A percentile compares a stretch with the other conserved stretches of the same genome.
Evolutionary conservation across 2,888 invertebrate species (phyloP).

Genomic region (Rhaphigaster nebulosa): DNA sequence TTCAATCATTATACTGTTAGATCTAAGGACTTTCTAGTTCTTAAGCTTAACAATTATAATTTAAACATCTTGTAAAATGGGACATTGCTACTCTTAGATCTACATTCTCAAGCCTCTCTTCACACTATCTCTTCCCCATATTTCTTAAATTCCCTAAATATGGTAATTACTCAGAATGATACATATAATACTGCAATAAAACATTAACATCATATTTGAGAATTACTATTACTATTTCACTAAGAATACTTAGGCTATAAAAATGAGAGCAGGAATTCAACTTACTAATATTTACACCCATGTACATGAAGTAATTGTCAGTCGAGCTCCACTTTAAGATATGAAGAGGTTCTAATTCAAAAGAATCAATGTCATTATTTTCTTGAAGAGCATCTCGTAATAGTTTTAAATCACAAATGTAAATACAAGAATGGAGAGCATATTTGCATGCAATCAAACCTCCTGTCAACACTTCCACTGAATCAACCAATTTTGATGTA

Average conservation of each 20-base stretch:
- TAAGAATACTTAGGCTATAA: slow-evolving; percentile 32
- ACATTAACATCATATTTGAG: not conserved
- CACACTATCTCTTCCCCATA: too few species aligned
- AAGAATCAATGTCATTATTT: not conserved
- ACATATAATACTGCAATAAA: not conserved
- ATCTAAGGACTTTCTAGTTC: too few species aligned
- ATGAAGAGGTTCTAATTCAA: slow-evolving; percentile 64
- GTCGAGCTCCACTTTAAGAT: slow-evolving; percentile 67
- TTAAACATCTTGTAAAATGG: too few species aligned
- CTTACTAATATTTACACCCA: slow-evolving; percentile 66
- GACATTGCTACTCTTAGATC: too few species aligned
- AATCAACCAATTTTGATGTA: slow-evolving; percentile 66
- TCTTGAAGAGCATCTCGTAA: slow-evolving; percentile 47
- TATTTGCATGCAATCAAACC: slow-evolving; percentile 66
- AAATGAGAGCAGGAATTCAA: not conserved
- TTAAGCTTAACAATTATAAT: too few species aligned
- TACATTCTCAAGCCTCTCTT: too few species aligned
- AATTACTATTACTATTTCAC: not conserved
- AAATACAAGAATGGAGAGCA: slow-evolving; percentile 66
- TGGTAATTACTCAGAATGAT: too few species aligned
- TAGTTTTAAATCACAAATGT: slow-evolving; percentile 66
- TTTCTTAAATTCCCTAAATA: too few species aligned
- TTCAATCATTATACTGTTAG: too few species aligned
- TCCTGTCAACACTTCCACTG: slow-evolving; percentile 65
- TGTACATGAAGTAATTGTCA: slow-evolving; percentile 67